phyloP scores from a whole-genome alignment of 2,113 vertebrate species.

The Macrotus californicus region DNA sequence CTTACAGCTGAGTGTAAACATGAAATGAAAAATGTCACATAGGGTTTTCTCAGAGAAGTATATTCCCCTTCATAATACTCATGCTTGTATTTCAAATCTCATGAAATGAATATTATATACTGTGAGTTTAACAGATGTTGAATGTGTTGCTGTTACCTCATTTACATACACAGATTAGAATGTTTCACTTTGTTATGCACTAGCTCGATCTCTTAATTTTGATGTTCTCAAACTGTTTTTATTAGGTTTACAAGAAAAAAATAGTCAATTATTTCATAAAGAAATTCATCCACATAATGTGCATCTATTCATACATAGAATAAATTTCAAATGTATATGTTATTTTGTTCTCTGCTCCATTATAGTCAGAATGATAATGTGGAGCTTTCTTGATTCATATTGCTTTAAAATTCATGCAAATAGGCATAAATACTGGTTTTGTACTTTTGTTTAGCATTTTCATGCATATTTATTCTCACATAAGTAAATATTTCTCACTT shows the following conservation, averaged over 20 bases:
- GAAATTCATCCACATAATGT: conserved; percentile 39
- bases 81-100: neutral
- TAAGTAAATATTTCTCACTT: conserved; percentile 68
- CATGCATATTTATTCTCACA: conserved; percentile 55
- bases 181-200: conserved; percentile 51
- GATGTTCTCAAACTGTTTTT: conserved; percentile 61
- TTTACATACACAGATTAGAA: conserved; percentile 61
- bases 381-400: conserved; percentile 74
- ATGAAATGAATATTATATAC: conserved; percentile 22
- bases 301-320: conserved; percentile 65
- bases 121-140: conserved; percentile 57
- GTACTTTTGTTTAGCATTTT: conserved; percentile 72
- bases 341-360: conserved; percentile 69
- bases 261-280: conserved; percentile 54
- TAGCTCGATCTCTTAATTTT: conserved; percentile 61
- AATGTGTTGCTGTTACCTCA: conserved; percentile 33
- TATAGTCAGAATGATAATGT: conserved; percentile 67
- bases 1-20: conserved; percentile 37
- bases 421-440: conserved; percentile 76
- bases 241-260: conserved; percentile 63
- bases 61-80: neutral
- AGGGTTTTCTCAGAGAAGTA: conserved; percentile 3
- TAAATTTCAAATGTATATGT: conserved; percentile 70
- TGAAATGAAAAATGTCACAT: conserved; percentile 49
- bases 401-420: conserved; percentile 69